phyloP scores from a whole-genome alignment of 2,888 invertebrate genomes.

The Villa cingulata region DNA sequence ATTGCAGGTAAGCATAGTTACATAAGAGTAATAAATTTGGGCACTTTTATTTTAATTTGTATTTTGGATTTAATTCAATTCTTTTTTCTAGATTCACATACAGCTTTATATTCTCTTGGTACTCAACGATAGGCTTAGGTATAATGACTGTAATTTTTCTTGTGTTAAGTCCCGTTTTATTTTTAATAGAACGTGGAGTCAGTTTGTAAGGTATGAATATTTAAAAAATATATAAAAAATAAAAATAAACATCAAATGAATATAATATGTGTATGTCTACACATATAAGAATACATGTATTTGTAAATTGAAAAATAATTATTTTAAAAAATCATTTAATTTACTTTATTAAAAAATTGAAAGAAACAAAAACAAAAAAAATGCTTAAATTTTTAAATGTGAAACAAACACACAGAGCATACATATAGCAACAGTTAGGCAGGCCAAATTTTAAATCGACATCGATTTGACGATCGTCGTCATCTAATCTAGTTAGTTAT shows the following conservation, averaged over 20 bases:
- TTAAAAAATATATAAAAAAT: not conserved
- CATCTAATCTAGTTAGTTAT: too few relatives aligned
- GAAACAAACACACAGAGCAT: too few relatives aligned
- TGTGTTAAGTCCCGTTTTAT: conserved; percentile 18
- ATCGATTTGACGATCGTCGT: too few relatives aligned
- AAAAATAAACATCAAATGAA: not conserved
- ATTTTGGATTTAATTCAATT: conserved; percentile 6
- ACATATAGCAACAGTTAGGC: too few relatives aligned
- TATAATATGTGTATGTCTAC: not conserved
- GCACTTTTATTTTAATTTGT: too few relatives aligned
- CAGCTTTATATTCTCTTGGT: conserved; percentile 39
- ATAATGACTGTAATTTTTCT: conserved; percentile 19
- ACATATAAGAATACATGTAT: not conserved
- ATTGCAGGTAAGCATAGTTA: conserved; percentile 21
- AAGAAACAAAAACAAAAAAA: too few relatives aligned
- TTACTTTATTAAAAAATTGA: too few relatives aligned
- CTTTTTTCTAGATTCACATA: conserved; percentile 38
- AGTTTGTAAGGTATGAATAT: not conserved
- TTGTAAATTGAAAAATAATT: not conserved
- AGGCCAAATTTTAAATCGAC: too few relatives aligned
- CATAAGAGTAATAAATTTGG: too few relatives aligned
- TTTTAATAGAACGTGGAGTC: conserved; percentile 15
- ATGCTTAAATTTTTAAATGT: too few relatives aligned
- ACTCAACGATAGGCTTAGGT: conserved; percentile 20
- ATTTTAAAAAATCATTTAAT: too few relatives aligned